Evolutionary conservation across 2,797 vertebrate species (phyloP).

Genomic region (Poliocrania exsul): DNA sequence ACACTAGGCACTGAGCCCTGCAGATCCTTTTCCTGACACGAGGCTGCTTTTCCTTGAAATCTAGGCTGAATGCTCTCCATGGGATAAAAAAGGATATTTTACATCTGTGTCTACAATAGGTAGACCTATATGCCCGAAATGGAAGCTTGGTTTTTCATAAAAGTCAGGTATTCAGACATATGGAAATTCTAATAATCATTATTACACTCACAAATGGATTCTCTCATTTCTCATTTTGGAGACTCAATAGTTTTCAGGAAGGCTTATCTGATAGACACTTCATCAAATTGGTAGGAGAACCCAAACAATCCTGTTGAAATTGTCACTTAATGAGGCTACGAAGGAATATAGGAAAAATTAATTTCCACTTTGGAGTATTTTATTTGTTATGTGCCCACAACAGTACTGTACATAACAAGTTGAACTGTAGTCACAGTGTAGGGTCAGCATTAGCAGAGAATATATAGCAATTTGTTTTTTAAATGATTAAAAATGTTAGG

Average conservation of each 20-base stretch:
- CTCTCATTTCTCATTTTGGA: not conserved
- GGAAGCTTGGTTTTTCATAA: not conserved
- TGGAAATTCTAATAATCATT: not conserved
- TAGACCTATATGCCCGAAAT: not conserved
- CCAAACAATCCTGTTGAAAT: not conserved
- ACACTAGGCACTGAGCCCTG: not conserved
- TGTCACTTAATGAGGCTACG: not conserved
- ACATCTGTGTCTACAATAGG: rapidly evolving
- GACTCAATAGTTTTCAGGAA: not conserved
- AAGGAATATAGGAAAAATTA: not conserved
- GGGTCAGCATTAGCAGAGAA: not conserved
- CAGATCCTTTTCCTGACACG: not conserved
- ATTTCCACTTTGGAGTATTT: not conserved
- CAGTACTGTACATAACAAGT: not conserved
- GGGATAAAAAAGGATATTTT: not conserved
- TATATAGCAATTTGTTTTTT: not conserved
- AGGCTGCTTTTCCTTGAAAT: not conserved
- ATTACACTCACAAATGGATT: not conserved
- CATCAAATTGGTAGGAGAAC: not conserved
- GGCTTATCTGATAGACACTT: not conserved
- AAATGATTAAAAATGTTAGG: not conserved
- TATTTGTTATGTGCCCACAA: not conserved
- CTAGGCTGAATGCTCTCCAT: not conserved
- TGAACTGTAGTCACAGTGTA: not conserved
- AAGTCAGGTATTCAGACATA: not conserved